These are phyloP conservation scores for Sinocyclocheilus anshuiensis DNA, from an alignment of 2,113 vertebrate genomes.

Conservation along the genomic window DNA sequence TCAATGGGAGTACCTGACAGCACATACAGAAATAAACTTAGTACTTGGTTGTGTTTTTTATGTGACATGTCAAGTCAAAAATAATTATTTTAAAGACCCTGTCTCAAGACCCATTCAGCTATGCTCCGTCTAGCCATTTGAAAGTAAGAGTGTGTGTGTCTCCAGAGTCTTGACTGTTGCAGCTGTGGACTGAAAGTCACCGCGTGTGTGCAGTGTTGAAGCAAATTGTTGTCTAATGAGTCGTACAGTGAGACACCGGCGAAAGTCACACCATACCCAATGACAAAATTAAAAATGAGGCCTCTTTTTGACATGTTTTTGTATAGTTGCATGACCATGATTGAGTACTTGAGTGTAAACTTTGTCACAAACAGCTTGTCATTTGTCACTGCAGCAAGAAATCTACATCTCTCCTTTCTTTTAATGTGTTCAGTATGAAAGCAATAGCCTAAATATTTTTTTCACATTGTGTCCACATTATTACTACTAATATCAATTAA, in stretches of 20 bases:
- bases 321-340: neutral
- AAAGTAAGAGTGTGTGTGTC: neutral
- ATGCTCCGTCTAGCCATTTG: neutral
- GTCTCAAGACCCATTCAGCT: neutral
- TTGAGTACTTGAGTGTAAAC: neutral
- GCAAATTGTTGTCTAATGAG: conserved; percentile 1
- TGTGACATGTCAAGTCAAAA: neutral
- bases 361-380: conserved; percentile 5
- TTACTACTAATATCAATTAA: neutral
- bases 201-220: neutral
- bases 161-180: neutral
- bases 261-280: conserved; percentile 12
- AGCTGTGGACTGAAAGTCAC: neutral
- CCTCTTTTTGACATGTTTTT: neutral
- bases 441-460: neutral
- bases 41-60: neutral
- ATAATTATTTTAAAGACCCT: neutral
- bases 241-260: neutral
- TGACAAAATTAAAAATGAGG: neutral
- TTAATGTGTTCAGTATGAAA: neutral
- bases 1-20: neutral
- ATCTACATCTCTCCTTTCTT: neutral
- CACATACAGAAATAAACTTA: neutral
- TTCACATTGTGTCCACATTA: neutral
- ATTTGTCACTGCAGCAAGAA: neutral